Base-by-base conservation (phyloP, 1,140 invertebrate species). In the Trichonephila inaurata region DNA sequence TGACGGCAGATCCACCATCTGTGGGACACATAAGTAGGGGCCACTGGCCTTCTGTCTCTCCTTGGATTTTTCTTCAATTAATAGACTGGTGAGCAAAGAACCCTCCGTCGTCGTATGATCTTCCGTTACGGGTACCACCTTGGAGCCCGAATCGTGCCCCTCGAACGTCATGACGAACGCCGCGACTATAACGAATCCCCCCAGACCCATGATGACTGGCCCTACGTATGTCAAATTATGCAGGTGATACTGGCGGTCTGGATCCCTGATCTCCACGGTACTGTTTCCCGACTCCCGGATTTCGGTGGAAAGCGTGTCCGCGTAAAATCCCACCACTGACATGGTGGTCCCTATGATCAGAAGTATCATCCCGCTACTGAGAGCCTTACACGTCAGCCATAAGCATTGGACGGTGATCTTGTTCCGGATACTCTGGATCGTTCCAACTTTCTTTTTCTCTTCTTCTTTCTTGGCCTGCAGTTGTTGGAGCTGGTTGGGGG, bases 81-180 rank as follows among this genome's bases (percentile, higher is more conserved):
- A 19, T 12, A 94, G 83, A 44, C 81, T 83, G 4, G 72, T 94
- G n/a, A 88, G 28, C 10, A 94, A 51, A 21, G 85, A 81, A 21
- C 51, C 40, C 19, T 92, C 91, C 2, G 91, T 94, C 0, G 88
- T 61, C 0, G 89, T 21, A 18, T 88, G 77, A 44, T 94, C 93
- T 24, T 91, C 82, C 0, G 69, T 91, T 21, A 94, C 82, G 4
- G 94, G 94, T 12, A 90, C 93, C 18, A 94, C 94, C 85, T 94
- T 94, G 0, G 94, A 85, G 0, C 94, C 51, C 10, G 94, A 87
- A 60, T 95, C 95, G 40, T 94, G 94, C 8, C 94, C 98, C 95
- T 98, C 98, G 95, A 98, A 99, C 0, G 98, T 98, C 98, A 99
- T 98, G n/a, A 99, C 98, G 95, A 98, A 98, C 0, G 98, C 98